These are phyloP conservation scores for Proctacanthus coquilletti DNA, from an alignment of 1,140 invertebrate species.

Conservation along the genomic window DNA sequence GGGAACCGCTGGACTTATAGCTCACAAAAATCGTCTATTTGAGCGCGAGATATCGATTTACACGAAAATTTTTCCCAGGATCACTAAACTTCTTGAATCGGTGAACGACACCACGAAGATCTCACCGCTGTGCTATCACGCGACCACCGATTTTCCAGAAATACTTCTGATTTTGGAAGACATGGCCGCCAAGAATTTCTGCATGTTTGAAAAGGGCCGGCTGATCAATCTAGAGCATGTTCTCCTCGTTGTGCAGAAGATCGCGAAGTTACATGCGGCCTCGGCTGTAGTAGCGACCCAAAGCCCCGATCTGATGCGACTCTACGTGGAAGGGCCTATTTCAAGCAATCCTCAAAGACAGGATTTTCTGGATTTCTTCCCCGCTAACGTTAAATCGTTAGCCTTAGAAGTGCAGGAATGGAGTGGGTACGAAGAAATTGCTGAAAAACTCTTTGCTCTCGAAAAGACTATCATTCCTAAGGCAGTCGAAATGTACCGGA, in stretches of 20 bases:
- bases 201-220: constrained; percentile 23
- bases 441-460: constrained; percentile 26
- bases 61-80: constrained; percentile 21
- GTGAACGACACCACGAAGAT: constrained; percentile 24
- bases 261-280: constrained; percentile 40
- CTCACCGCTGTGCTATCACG: constrained; percentile 23
- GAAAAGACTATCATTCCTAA: constrained; percentile 23
- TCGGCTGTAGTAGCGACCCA: constrained; percentile 27
- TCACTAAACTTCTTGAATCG: constrained; percentile 17
- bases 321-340: constrained; percentile 24
- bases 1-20: constrained; percentile 21
- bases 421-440: constrained; percentile 26
- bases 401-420: constrained; percentile 24
- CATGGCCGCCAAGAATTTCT: constrained; percentile 16
- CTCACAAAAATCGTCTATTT: constrained; percentile 23
- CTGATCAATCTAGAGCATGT: constrained; percentile 25
- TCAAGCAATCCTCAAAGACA: constrained; percentile 25
- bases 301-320: constrained; percentile 19
- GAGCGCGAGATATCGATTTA: constrained; percentile 26
- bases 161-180: constrained; percentile 25
- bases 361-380: constrained; percentile 25
- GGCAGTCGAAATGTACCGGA: constrained; percentile 19
- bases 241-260: constrained; percentile 29
- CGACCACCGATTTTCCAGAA: constrained; percentile 21
- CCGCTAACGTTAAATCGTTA: constrained; percentile 23